phyloP scores from a whole-genome alignment of 2,888 invertebrate species.

The Rotaria socialis region DNA sequence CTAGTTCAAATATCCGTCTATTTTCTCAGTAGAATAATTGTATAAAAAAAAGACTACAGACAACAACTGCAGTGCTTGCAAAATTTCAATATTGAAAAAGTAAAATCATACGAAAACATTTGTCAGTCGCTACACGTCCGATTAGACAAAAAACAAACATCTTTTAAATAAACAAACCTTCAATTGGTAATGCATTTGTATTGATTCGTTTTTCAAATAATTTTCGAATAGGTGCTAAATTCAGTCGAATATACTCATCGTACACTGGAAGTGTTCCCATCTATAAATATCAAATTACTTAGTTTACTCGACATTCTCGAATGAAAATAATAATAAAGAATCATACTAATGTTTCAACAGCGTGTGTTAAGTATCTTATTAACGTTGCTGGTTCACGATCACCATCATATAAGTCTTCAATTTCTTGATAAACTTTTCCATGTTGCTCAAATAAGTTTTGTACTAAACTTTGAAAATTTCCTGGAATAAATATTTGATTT shows the following conservation, averaged over 20 bases:
- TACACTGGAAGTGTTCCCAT: neutral
- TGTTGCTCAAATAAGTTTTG: neutral
- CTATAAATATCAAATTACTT: neutral
- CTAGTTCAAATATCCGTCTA: no score
- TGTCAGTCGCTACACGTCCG: no score
- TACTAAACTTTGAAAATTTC: neutral
- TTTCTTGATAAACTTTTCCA: neutral
- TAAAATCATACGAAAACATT: no score
- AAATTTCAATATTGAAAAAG: no score
- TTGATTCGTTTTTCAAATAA: neutral
- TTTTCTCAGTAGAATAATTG: no score
- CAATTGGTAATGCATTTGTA: neutral
- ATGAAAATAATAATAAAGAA: neutral
- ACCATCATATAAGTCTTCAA: neutral
- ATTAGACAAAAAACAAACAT: neutral
- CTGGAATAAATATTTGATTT: neutral
- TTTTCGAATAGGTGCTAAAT: conserved; percentile 4
- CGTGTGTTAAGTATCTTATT: neutral
- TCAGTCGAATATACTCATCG: neutral
- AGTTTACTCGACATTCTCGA: neutral
- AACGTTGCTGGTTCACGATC: neutral
- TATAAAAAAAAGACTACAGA: no score
- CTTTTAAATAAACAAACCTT: neutral
- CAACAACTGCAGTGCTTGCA: no score
- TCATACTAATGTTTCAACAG: conserved; percentile 6